These are phyloP conservation scores for Coreoperca whiteheadi DNA, from an alignment of 2,113 vertebrate species.

Conservation along the genomic window DNA sequence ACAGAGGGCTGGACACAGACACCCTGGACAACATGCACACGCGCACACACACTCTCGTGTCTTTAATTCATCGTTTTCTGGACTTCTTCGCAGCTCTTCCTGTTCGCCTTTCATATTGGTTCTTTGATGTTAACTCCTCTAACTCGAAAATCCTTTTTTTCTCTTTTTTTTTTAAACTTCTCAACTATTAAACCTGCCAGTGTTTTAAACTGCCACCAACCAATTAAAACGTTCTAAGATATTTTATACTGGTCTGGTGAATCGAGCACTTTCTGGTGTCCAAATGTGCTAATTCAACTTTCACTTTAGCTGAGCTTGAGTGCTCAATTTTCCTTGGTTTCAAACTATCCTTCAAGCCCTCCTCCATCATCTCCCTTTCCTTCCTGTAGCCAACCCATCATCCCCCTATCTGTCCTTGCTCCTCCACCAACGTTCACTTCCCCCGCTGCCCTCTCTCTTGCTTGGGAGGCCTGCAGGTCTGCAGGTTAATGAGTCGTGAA, in stretches of 20 bases:
- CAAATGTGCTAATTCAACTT: slow-evolving; percentile 25
- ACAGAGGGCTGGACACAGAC: slow-evolving; percentile 95
- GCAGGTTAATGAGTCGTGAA: slow-evolving; percentile 94
- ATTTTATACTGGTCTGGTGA: background rate
- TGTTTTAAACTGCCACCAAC: slow-evolving; percentile 14
- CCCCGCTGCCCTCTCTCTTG: slow-evolving; percentile 50
- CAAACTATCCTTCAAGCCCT: background rate
- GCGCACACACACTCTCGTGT: slow-evolving; percentile 32
- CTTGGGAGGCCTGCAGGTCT: slow-evolving; percentile 71
- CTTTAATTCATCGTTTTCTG: slow-evolving; percentile 58
- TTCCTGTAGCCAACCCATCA: slow-evolving; percentile 47
- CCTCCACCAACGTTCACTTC: slow-evolving; percentile 30
- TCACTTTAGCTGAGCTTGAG: background rate
- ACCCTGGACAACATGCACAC: slow-evolving; percentile 58
- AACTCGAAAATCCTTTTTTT: background rate
- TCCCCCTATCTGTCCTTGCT: slow-evolving; percentile 32
- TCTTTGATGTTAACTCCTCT: slow-evolving; percentile 14
- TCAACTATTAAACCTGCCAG: slow-evolving; percentile 11
- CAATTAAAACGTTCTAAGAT: slow-evolving; percentile 18
- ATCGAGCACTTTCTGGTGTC: background rate
- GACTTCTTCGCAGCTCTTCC: slow-evolving; percentile 47
- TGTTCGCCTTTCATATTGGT: slow-evolving; percentile 19
- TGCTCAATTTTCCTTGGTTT: slow-evolving; percentile 26
- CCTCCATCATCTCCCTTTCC: slow-evolving; percentile 37
- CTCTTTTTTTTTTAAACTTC: no score